Base-by-base conservation (phyloP, 35 echinoderm and acorn worm genomes). In the Diadema setosum region DNA sequence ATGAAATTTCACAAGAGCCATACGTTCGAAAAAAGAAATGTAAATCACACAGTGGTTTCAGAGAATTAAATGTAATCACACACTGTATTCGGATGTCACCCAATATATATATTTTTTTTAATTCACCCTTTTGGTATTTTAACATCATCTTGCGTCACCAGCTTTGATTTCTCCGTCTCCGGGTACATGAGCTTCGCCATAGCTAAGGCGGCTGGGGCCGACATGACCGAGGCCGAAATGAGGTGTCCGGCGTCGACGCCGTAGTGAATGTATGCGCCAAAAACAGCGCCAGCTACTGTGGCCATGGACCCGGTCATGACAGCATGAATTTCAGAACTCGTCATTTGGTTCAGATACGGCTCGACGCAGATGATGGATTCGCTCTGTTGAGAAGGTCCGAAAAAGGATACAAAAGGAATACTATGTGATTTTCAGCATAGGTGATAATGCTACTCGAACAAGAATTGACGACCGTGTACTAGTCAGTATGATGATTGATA, bases 171-270 rank as follows among this genome's bases (percentile, higher is more conserved):
- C 55, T 85, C 83, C 31, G 80, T 87, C 45, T 90, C 88, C 37
- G 88, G 88, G 58, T 84, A 90, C 15, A 83, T 46, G 14, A 90
- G 43, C 78, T 90, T 90, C 14, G 88, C 44, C 35, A 90, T 83
- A 55, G 88, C 88, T 6, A 90, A 35, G 7, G 88, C 88, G 1
- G 88, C 88, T 3, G 88, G 88, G 45, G 88, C 88, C 26, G 88
- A 83, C 88, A 90, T 90, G n/a, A 90, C 88, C n/a, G 88, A 90
- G 4, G 88, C 88, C 15, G 80, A 58, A n/a, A 90, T 83, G 11
- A 90, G 60, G 46, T 90, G 88, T 1, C 80, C 64, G 40, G 88
- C 12, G 60, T 61, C 82, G 41, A 90, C 65, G 27, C 88, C 88
- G 18, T 36, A 83, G 36, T 39, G 55, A 17, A 90, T 90, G 59